Conservation (phyloP, 2,113 vertebrate genomes). For the Microcebus tavaratra region DNA sequence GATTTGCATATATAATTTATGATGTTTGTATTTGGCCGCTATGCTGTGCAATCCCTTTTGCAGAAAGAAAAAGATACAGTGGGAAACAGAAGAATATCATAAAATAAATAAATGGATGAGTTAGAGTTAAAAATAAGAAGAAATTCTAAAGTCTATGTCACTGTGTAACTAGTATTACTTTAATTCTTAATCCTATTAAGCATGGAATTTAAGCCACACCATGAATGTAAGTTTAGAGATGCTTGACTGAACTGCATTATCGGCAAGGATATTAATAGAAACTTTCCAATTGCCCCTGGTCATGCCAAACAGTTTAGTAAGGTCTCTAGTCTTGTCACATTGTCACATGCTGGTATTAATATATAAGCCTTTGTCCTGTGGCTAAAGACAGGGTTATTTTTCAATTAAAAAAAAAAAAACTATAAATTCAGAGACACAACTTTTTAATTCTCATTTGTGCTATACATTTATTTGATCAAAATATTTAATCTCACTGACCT, state of each 20-base stretch:
- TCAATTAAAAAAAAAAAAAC: not conserved
- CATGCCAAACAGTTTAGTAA: not conserved
- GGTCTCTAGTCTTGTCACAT: not conserved
- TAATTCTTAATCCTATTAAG: conserved; percentile 3
- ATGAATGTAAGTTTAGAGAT: not conserved
- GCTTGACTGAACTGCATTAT: not conserved
- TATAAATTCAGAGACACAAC: not conserved
- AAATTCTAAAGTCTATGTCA: not conserved
- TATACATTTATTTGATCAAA: not conserved
- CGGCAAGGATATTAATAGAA: not conserved
- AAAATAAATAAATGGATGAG: not conserved
- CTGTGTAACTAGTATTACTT: not conserved
- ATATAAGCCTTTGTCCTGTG: not conserved
- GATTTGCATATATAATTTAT: conserved; percentile 41
- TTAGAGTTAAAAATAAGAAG: not conserved
- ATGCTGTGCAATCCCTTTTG: not conserved
- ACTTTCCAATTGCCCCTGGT: not conserved
- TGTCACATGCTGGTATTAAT: too few species aligned
- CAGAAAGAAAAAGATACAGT: not conserved
- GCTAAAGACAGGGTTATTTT: not conserved
- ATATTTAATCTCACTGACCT: not conserved
- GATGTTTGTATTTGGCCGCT: not conserved
- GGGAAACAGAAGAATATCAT: not conserved
- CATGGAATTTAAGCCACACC: not conserved
- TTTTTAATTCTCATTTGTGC: not conserved